These are phyloP conservation scores for Ameiurus melas DNA, from an alignment of 2,113 vertebrate genomes.

Conservation along the genomic window DNA sequence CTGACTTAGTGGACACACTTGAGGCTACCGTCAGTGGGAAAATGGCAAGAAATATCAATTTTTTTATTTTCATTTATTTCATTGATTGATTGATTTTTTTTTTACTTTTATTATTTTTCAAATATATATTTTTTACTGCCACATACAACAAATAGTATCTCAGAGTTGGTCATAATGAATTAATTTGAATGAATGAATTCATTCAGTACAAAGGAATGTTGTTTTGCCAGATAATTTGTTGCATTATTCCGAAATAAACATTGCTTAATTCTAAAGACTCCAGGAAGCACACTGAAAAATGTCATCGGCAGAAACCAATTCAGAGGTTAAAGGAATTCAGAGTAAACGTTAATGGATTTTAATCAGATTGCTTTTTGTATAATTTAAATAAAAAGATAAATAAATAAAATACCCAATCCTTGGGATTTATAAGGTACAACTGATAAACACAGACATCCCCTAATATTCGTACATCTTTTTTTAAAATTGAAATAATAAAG, in stretches of 20 bases:
- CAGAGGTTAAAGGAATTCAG: not conserved
- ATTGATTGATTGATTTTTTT: not conserved
- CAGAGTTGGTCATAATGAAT: not conserved
- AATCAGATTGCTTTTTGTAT: not conserved
- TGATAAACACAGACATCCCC: not conserved
- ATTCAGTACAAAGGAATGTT: not conserved
- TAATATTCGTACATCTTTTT: not conserved
- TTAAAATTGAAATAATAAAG: not conserved
- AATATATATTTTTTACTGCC: not conserved
- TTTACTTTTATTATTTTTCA: not conserved
- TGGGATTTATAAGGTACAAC: not conserved
- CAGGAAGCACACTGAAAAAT: not conserved
- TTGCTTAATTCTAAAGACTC: not conserved
- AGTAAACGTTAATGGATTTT: not conserved
- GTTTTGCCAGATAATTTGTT: not conserved
- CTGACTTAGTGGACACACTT: conserved; percentile 91
- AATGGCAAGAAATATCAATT: conserved; percentile 76
- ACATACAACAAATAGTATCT: not conserved
- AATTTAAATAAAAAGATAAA: not conserved
- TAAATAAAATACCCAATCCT: not conserved
- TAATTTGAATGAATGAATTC: too few relatives aligned
- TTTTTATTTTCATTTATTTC: not conserved
- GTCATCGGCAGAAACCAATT: not conserved
- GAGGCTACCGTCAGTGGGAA: conserved; percentile 90
- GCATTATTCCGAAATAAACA: not conserved